These are phyloP conservation scores for Lithophane socia DNA, from an alignment of 2,888 invertebrate species.

Conservation along the genomic window DNA sequence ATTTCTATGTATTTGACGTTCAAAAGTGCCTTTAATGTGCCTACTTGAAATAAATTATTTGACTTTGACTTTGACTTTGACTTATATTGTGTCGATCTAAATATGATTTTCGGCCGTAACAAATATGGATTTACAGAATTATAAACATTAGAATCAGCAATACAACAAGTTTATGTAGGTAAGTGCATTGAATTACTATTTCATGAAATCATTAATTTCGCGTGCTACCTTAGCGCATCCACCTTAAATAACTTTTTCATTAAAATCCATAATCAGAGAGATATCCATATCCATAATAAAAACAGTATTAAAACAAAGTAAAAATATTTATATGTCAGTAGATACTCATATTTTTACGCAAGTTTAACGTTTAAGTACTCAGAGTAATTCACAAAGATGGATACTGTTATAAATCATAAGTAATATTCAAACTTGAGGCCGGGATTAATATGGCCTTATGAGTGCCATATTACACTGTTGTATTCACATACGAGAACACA, in stretches of 20 bases:
- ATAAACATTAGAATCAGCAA: too few relatives aligned
- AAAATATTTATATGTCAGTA: neutral
- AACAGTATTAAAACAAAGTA: neutral
- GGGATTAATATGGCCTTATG: conserved; percentile 58
- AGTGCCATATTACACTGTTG: conserved; percentile 44
- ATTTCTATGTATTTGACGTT: too few relatives aligned
- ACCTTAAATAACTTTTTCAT: neutral
- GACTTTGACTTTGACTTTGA: too few relatives aligned
- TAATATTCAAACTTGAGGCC: conserved; percentile 51
- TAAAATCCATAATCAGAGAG: neutral
- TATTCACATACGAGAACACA: conserved; percentile 40
- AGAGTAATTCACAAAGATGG: conserved; percentile 41
- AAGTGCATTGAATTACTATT: too few relatives aligned
- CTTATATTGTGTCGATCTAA: too few relatives aligned
- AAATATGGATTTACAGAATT: too few relatives aligned
- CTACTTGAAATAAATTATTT: too few relatives aligned
- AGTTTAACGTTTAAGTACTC: conserved; percentile 17
- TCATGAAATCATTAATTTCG: too few relatives aligned
- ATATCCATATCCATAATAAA: neutral
- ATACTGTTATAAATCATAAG: conserved; percentile 49
- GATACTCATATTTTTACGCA: conserved; percentile 23
- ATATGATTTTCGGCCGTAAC: too few relatives aligned
- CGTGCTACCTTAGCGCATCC: too few relatives aligned
- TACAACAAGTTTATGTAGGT: too few relatives aligned
- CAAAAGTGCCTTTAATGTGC: too few relatives aligned